Evolutionary conservation across 53 echinoderm and acorn worm species (phyloP).

Genomic region (Holothuria scabra): DNA sequence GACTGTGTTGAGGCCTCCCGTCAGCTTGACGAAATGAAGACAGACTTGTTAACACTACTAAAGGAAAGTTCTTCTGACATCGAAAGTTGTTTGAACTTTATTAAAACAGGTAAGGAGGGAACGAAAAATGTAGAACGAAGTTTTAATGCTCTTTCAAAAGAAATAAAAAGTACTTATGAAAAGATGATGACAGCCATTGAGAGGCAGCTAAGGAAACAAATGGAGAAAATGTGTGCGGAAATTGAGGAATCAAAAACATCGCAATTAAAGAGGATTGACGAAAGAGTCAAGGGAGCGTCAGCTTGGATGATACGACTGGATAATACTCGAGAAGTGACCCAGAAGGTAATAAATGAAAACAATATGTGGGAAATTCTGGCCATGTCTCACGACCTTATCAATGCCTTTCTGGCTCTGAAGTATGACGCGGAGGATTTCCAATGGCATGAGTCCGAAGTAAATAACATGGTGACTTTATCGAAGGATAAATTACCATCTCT

Average conservation of each 20-base stretch:
- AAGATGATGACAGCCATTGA: background rate
- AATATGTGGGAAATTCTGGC: slow-evolving; percentile 8
- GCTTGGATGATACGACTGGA: background rate
- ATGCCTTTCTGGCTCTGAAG: background rate
- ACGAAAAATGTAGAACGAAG: no score
- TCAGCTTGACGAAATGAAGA: background rate
- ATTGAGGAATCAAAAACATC: background rate
- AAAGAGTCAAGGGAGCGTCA: background rate
- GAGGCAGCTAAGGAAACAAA: background rate
- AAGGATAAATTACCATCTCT: no score
- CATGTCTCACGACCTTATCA: background rate
- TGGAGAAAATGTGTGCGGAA: background rate
- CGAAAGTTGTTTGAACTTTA: no score
- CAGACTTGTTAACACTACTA: no score
- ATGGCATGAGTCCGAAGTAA: background rate
- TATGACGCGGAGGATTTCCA: background rate
- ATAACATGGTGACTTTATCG: no score
- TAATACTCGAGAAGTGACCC: background rate
- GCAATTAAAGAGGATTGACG: background rate
- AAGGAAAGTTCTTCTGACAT: background rate
- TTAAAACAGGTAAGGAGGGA: no score
- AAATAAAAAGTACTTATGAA: background rate
- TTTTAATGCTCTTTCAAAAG: no score
- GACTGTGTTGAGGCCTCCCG: slow-evolving; percentile 1
- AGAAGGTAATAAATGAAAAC: background rate